A percentile compares a stretch with the other conserved stretches of the same genome.
These are phyloP conservation scores for Gallinago solitaria DNA, from an alignment of 2,797 vertebrate species.

Conservation along the genomic window DNA sequence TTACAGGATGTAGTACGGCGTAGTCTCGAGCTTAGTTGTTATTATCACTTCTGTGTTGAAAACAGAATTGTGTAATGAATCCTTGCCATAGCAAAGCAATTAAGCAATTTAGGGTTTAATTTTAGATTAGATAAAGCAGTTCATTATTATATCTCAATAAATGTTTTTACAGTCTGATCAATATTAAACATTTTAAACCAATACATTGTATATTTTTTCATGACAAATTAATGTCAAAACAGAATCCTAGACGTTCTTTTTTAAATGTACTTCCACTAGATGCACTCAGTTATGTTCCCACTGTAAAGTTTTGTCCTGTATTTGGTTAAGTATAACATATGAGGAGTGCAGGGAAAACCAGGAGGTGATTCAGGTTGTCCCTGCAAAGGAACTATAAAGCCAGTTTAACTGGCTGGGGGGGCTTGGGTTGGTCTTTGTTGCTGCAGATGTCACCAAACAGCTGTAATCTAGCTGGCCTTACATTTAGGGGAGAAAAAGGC, in stretches of 20 bases:
- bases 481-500: background rate
- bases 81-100: background rate
- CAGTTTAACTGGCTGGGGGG: slow-evolving; percentile 6
- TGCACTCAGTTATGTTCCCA: background rate
- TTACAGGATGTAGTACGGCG: background rate
- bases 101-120: background rate
- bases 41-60: background rate
- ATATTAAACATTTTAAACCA: background rate
- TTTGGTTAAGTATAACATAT: background rate
- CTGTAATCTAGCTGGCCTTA: background rate
- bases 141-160: background rate
- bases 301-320: background rate
- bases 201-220: background rate
- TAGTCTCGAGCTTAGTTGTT: background rate
- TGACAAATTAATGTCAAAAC: background rate
- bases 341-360: background rate
- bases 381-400: background rate
- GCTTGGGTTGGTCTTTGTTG: background rate
- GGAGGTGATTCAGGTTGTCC: background rate
- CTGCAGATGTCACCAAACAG: background rate
- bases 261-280: background rate
- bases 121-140: background rate
- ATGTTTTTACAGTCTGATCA: background rate
- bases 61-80: background rate
- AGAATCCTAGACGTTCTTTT: background rate